Evolutionary conservation across 2,888 invertebrate species (phyloP).

Genomic region (Aricia artaxerxes): DNA sequence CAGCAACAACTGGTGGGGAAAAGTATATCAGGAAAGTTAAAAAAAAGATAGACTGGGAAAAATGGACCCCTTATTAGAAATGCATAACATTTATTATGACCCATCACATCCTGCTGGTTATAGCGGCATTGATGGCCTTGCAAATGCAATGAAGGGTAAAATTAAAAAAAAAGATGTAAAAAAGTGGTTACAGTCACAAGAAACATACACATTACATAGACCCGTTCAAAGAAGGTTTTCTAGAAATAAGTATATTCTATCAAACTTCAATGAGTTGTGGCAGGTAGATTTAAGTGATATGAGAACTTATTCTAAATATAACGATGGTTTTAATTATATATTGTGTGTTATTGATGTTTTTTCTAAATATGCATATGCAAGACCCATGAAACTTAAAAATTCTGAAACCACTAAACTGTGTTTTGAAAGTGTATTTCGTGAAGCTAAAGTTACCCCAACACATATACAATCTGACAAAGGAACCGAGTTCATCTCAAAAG

Average conservation of each 20-base stretch:
- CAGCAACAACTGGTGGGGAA: no score
- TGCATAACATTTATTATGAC: constrained; percentile 44
- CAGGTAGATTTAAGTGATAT: constrained; percentile 42
- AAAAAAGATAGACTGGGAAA: constrained; percentile 44
- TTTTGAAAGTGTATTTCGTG: no score
- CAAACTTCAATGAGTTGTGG: constrained; percentile 44
- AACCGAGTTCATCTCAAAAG: no score
- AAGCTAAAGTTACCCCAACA: no score
- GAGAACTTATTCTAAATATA: constrained; percentile 39
- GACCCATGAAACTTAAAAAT: constrained; percentile 39
- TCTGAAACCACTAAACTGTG: no score
- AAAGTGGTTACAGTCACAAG: constrained; percentile 43
- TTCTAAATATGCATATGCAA: constrained; percentile 41
- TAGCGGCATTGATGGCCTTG: constrained; percentile 40
- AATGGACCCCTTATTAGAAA: constrained; percentile 47
- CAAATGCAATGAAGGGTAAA: constrained; percentile 42
- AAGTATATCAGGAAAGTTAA: not conserved
- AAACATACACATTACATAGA: constrained; percentile 44
- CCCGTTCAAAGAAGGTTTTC: constrained; percentile 40
- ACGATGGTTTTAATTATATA: no score
- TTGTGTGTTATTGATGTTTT: constrained; percentile 39
- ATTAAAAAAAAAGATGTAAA: constrained; percentile 40
- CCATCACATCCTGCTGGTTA: constrained; percentile 43
- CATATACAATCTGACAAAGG: no score
- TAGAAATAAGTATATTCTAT: constrained; percentile 42